These are phyloP conservation scores for Pterois miles DNA, from an alignment of 2,797 vertebrate genomes.

Conservation along the genomic window DNA sequence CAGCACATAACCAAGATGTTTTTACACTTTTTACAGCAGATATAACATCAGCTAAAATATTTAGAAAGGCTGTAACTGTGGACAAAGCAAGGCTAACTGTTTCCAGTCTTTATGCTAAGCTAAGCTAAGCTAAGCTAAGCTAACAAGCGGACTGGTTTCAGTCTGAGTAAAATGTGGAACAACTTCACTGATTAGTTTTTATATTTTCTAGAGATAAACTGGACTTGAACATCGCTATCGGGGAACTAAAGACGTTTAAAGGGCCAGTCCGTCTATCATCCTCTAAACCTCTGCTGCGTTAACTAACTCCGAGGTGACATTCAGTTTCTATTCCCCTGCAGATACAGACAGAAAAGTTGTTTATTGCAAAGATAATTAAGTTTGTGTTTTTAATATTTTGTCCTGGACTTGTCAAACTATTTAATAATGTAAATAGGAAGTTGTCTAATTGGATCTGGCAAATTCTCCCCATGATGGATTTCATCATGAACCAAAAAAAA, in stretches of 20 bases:
- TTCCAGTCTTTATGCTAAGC: slow-evolving; percentile 2
- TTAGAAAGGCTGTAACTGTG: neutral
- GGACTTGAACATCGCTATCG: too few relatives aligned
- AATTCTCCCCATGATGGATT: slow-evolving; percentile 55
- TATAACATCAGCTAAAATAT: neutral
- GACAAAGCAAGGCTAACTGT: neutral
- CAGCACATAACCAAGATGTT: neutral
- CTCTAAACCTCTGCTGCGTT: neutral
- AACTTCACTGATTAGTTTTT: neutral
- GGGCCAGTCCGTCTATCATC: neutral
- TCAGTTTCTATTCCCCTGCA: neutral
- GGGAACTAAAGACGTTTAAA: neutral
- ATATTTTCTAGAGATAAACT: too few relatives aligned
- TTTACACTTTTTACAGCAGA: neutral
- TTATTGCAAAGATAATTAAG: slow-evolving; percentile 23
- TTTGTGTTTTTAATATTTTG: slow-evolving; percentile 12
- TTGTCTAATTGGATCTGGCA: slow-evolving; percentile 60
- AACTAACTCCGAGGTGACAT: neutral
- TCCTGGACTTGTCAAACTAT: slow-evolving; percentile 33
- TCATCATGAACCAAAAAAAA: slow-evolving; percentile 17
- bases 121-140: neutral
- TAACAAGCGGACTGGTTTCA: too few relatives aligned
- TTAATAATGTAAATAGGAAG: slow-evolving; percentile 55
- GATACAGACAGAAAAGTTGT: neutral
- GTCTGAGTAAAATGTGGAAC: neutral